These are phyloP conservation scores for Catharus fuscescens DNA, from an alignment of 2,113 vertebrate species.

Conservation along the genomic window DNA sequence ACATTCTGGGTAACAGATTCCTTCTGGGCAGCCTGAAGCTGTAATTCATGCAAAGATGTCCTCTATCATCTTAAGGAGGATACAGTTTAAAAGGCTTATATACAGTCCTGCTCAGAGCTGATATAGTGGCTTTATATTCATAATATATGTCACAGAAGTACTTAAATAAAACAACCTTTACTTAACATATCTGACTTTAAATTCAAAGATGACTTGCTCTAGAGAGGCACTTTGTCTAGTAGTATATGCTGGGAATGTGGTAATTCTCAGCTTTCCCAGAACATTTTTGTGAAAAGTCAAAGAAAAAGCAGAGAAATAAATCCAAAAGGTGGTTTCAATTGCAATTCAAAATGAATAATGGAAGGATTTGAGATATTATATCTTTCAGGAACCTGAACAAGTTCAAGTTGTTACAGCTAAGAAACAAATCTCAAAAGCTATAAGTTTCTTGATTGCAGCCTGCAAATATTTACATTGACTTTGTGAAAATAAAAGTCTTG, in stretches of 20 bases:
- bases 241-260: neutral
- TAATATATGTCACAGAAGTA: neutral
- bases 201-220: neutral
- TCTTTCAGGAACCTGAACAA: neutral
- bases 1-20: neutral
- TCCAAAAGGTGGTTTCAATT: neutral
- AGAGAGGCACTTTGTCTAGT: neutral
- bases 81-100: neutral
- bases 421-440: neutral
- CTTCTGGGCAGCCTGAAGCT: neutral
- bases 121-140: neutral
- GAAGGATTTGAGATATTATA: neutral
- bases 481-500: neutral
- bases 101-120: neutral
- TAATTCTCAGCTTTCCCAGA: neutral
- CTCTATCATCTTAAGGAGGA: neutral
- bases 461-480: slow-evolving; percentile 2
- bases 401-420: neutral
- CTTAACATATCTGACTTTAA: neutral
- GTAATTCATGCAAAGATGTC: neutral
- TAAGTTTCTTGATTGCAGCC: neutral
- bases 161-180: neutral
- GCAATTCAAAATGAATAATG: neutral
- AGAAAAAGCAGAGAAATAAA: neutral
- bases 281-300: neutral